Percentiles rank a stretch among this genome's conserved stretches.
Conservation (phyloP, 1,140 invertebrate species). For the Drosophila auraria region DNA sequence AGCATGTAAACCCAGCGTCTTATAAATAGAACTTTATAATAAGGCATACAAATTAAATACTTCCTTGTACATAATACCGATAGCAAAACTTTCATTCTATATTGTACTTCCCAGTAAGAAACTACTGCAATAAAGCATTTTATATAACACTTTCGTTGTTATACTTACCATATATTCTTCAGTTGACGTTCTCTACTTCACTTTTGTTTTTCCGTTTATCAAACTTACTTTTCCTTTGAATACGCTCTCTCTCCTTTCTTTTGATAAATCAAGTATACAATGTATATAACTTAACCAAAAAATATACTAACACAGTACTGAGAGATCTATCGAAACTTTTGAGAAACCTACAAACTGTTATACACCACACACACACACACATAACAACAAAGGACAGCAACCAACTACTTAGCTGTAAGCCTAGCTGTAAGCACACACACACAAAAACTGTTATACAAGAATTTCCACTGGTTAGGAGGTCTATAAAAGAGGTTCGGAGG, state of each 20-base stretch:
- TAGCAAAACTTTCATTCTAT: constrained; percentile 28
- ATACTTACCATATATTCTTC: constrained; percentile 46
- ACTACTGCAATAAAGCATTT: constrained; percentile 42
- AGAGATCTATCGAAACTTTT: constrained; percentile 30
- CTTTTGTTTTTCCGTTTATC: constrained; percentile 52
- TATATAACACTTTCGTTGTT: constrained; percentile 52
- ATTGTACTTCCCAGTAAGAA: constrained; percentile 18
- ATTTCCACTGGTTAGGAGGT: constrained; percentile 32
- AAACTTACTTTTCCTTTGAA: constrained; percentile 51
- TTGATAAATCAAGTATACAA: constrained; percentile 39
- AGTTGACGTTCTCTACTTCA: constrained; percentile 32
- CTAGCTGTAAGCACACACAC: constrained; percentile 33
- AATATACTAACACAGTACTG: constrained; percentile 71
- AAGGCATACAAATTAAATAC: constrained; percentile 12
- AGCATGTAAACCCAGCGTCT: constrained; percentile 69
- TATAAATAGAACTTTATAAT: constrained; percentile 43
- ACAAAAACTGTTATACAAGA: constrained; percentile 26
- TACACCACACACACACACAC: constrained; percentile 32
- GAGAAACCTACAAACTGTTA: constrained; percentile 47
- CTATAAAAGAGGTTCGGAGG: constrained; percentile 24
- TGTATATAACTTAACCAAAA: constrained; percentile 65
- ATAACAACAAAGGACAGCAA: constrained; percentile 9
- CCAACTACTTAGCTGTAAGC: constrained; percentile 46
- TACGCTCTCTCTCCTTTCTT: constrained; percentile 41
- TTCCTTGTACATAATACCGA: constrained; percentile 61